phyloP scores from a whole-genome alignment of 2,888 invertebrate genomes.

The Hesperia comma region DNA sequence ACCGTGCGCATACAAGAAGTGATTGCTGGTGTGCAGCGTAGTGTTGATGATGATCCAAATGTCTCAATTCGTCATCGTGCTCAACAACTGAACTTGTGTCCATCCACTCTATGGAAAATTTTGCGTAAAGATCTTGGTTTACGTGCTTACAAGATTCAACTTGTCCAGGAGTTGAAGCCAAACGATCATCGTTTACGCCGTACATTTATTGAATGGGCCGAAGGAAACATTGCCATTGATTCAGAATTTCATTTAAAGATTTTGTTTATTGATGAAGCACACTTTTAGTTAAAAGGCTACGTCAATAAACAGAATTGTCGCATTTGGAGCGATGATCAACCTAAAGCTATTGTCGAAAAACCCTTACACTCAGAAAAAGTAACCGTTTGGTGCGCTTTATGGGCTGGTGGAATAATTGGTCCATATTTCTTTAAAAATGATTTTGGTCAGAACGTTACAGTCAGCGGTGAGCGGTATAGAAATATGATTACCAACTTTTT shows the following conservation, averaged over 20 bases:
- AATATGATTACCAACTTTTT: slow-evolving; percentile 48
- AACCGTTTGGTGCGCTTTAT: slow-evolving; percentile 56
- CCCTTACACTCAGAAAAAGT: slow-evolving; percentile 53
- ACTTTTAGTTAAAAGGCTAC: slow-evolving; percentile 53
- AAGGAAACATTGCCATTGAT: slow-evolving; percentile 43
- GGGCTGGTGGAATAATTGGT: slow-evolving; percentile 52
- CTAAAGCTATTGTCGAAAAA: slow-evolving; percentile 44
- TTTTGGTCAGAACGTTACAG: slow-evolving; percentile 48
- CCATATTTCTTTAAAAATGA: slow-evolving; percentile 57
- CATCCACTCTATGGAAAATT: slow-evolving; percentile 11
- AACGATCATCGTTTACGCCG: slow-evolving; percentile 34
- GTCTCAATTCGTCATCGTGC: slow-evolving; percentile 46
- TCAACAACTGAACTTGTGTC: slow-evolving; percentile 42
- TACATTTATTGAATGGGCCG: slow-evolving; percentile 47
- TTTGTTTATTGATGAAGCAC: slow-evolving; percentile 47
- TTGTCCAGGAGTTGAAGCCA: slow-evolving; percentile 41
- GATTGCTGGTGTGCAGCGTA: slow-evolving; percentile 42
- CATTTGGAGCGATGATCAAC: slow-evolving; percentile 35
- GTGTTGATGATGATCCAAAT: slow-evolving; percentile 12
- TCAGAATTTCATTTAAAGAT: slow-evolving; percentile 42
- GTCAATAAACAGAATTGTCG: slow-evolving; percentile 53
- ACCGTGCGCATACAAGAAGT: slow-evolving; percentile 42
- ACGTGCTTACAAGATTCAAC: slow-evolving; percentile 38
- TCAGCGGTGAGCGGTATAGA: slow-evolving; percentile 51
- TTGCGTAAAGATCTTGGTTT: slow-evolving; percentile 47